Evolutionary conservation across 2,113 vertebrate species (phyloP).

Genomic region (Scolopax mira): DNA sequence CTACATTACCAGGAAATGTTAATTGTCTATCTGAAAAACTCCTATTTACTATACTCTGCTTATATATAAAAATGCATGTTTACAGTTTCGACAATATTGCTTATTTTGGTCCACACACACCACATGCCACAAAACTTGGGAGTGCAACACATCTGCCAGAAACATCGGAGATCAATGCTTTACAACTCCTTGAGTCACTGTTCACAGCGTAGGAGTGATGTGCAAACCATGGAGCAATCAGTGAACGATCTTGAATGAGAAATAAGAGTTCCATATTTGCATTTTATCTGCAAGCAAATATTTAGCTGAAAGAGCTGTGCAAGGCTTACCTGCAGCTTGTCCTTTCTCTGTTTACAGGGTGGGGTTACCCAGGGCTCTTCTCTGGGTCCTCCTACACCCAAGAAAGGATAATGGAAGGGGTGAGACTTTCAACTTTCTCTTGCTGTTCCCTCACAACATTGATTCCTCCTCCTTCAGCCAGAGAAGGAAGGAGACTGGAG

Average conservation of each 20-base stretch:
- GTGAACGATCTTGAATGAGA: neutral
- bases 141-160: neutral
- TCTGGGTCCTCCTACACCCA: neutral
- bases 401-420: neutral
- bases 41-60: neutral
- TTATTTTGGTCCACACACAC: neutral
- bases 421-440: neutral
- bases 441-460: neutral
- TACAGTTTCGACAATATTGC: neutral
- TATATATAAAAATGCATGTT: neutral
- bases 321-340: neutral
- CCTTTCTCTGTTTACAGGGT: neutral
- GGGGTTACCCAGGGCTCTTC: rapidly evolving
- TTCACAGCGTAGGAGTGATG: rapidly evolving
- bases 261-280: neutral
- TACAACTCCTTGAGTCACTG: neutral
- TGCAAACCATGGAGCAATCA: neutral
- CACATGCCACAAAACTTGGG: neutral
- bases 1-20: neutral
- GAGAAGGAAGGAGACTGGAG: neutral
- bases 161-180: neutral
- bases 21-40: neutral
- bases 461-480: neutral
- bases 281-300: neutral
- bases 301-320: neutral